Evolutionary conservation across 2,888 invertebrate species (phyloP).

Genomic region (Willowsia nigromaculata): DNA sequence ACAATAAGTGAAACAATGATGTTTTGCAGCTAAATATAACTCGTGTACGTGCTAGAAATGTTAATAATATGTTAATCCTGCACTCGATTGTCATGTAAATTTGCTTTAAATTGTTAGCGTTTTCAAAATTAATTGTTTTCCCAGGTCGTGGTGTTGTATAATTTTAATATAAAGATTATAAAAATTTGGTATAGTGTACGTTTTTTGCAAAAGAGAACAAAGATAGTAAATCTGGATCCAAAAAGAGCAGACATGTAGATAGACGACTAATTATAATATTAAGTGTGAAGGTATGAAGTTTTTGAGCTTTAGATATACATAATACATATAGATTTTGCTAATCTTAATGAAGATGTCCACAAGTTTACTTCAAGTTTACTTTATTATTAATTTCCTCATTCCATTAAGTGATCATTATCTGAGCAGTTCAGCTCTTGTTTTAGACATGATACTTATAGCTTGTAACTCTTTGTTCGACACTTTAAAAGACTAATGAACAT

Average conservation of each 20-base stretch:
- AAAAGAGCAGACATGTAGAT: background rate
- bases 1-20: background rate
- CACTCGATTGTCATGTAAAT: slow-evolving; percentile 29
- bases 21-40: background rate
- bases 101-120: background rate
- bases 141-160: background rate
- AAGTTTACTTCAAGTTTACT: background rate
- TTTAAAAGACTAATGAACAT: no score
- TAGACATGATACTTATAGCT: background rate
- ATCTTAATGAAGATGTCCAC: background rate
- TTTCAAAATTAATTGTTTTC: slow-evolving; percentile 9
- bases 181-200: background rate
- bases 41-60: background rate
- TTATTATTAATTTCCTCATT: slow-evolving; percentile 33
- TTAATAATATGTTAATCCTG: background rate
- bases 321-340: background rate
- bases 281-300: background rate
- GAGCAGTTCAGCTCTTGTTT: background rate
- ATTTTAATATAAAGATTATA: background rate
- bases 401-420: background rate
- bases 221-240: no score
- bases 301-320: no score
- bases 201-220: background rate
- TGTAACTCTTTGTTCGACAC: background rate
- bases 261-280: background rate